Conservation (phyloP, 2,888 invertebrate genomes). For the Caenorhabditis sp. region DNA sequence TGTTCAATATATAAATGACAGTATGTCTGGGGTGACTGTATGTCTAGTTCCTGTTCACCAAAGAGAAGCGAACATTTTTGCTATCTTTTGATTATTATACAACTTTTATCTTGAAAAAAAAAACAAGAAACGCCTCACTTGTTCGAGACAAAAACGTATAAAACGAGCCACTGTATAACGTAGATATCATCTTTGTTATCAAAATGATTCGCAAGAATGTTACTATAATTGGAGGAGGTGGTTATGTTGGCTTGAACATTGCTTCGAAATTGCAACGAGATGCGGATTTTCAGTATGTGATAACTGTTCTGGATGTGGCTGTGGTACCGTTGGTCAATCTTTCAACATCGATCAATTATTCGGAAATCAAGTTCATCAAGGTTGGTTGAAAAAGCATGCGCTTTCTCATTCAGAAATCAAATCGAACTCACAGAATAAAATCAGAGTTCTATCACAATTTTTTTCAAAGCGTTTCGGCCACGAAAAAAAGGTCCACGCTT, state of each 20-base stretch:
- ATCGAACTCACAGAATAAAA: too few relatives aligned
- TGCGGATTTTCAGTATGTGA: not conserved
- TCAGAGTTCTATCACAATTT: too few relatives aligned
- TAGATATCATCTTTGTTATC: too few relatives aligned
- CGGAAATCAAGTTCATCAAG: not conserved
- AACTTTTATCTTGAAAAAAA: too few relatives aligned
- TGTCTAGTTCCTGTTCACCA: not conserved
- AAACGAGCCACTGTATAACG: too few relatives aligned
- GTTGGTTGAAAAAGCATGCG: not conserved
- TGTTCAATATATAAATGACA: not conserved
- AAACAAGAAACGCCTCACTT: too few relatives aligned
- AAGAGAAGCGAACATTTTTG: not conserved
- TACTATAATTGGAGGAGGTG: slow-evolving; percentile 23
- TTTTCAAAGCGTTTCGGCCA: too few relatives aligned
- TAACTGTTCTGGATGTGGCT: not conserved
- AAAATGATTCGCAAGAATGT: not conserved
- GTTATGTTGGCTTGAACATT: slow-evolving; percentile 21
- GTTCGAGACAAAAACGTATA: too few relatives aligned
- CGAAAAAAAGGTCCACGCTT: too few relatives aligned
- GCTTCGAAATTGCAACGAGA: not conserved
- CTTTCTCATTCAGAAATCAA: too few relatives aligned
- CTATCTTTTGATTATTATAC: too few relatives aligned
- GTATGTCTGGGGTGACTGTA: not conserved
- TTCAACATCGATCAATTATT: not conserved
- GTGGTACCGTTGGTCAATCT: not conserved